These are phyloP conservation scores for Agrotis ipsilon DNA, from an alignment of 2,888 invertebrate genomes.

Conservation along the genomic window DNA sequence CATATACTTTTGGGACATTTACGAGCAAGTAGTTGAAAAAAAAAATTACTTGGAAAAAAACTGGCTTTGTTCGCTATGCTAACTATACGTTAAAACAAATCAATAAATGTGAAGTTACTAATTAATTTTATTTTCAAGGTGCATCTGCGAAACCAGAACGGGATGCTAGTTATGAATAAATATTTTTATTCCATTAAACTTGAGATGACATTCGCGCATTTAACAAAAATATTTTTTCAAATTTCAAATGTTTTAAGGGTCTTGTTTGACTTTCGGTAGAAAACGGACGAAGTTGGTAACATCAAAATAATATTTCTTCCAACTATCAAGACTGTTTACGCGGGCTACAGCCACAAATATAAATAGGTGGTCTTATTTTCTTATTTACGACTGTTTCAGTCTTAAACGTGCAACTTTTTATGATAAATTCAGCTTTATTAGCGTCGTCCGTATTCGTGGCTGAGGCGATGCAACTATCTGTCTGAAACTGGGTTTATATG, in stretches of 20 bases:
- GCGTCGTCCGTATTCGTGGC: constrained; percentile 74
- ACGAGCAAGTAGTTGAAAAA: no score
- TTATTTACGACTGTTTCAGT: constrained; percentile 87
- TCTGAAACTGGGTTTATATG: constrained; percentile 82
- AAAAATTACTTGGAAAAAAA: no score
- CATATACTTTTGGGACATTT: no score
- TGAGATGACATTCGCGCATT: no score
- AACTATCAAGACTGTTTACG: constrained; percentile 72
- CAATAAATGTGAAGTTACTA: no score
- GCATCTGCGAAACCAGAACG: no score
- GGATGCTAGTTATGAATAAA: no score
- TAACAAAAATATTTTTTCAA: background rate
- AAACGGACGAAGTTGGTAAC: background rate
- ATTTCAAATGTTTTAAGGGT: background rate
- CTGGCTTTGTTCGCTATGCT: no score
- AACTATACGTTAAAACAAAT: no score
- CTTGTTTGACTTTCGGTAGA: background rate
- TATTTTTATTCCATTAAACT: no score
- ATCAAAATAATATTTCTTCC: constrained; percentile 5
- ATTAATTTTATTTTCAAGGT: no score
- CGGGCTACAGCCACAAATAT: constrained; percentile 78
- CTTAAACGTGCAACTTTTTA: constrained; percentile 88
- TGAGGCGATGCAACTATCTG: constrained; percentile 73
- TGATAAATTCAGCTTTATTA: constrained; percentile 87
- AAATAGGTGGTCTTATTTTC: constrained; percentile 88